These are phyloP conservation scores for Protonemura montana DNA, from an alignment of 2,888 invertebrate genomes.

Conservation along the genomic window DNA sequence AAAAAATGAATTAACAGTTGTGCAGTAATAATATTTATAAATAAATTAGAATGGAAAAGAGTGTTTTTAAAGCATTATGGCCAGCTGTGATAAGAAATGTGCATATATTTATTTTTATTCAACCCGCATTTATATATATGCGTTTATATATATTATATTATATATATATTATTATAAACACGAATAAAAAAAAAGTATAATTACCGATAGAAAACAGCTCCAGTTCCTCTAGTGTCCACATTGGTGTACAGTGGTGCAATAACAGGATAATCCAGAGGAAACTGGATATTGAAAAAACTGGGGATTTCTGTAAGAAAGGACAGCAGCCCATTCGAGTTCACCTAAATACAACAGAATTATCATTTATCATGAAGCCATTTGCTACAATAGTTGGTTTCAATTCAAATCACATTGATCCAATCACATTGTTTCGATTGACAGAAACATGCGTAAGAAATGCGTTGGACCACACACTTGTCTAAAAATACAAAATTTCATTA, in stretches of 20 bases:
- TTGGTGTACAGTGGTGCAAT: constrained; percentile 93
- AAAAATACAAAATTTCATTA: constrained; percentile 4
- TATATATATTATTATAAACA: too few species aligned
- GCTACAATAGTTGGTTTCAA: background rate
- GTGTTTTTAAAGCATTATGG: too few species aligned
- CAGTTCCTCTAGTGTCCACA: constrained; percentile 79
- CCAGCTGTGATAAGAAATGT: too few species aligned
- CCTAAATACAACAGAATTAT: constrained; percentile 63
- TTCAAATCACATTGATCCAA: background rate
- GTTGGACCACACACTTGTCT: background rate
- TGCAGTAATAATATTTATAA: too few species aligned
- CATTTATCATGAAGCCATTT: too few species aligned
- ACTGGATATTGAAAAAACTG: constrained; percentile 85
- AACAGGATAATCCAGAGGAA: constrained; percentile 86
- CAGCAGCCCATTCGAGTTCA: constrained; percentile 89
- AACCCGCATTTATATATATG: too few species aligned
- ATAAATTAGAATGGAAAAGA: too few species aligned
- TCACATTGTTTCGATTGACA: background rate
- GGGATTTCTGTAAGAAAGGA: constrained; percentile 90
- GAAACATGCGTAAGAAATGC: background rate
- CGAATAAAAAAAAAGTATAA: too few species aligned
- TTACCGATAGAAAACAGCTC: constrained; percentile 74
- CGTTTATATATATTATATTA: too few species aligned
- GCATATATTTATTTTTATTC: too few species aligned
- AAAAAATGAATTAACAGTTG: background rate